Percentiles rank a stretch among this genome's conserved stretches.
These are phyloP conservation scores for Streblospio benedicti DNA, from an alignment of 1,140 invertebrate genomes.

Conservation along the genomic window DNA sequence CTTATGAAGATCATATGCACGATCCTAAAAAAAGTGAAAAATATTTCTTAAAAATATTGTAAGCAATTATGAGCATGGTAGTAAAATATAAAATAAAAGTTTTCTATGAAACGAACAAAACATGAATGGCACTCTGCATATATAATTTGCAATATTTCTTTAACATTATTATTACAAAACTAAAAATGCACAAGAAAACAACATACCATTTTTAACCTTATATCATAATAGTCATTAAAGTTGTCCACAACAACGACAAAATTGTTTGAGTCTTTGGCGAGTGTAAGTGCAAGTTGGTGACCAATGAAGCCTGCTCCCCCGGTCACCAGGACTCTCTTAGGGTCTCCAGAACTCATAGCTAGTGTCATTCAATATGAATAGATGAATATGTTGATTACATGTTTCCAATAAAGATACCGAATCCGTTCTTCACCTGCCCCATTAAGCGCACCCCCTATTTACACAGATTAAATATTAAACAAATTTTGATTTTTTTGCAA, in stretches of 20 bases:
- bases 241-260: conserved; percentile 14
- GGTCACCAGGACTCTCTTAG: conserved; percentile 13
- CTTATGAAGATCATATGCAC: conserved; percentile 6
- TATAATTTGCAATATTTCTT: background rate
- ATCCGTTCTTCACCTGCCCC: too few relatives aligned
- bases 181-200: background rate
- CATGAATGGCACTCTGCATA: background rate
- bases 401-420: too few relatives aligned
- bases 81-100: background rate
- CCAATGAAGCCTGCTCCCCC: conserved; percentile 16
- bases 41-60: background rate
- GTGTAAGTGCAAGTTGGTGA: background rate
- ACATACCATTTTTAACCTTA: conserved; percentile 13
- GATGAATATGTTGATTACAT: too few relatives aligned
- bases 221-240: conserved; percentile 18
- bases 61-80: background rate
- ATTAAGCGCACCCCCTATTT: too few relatives aligned
- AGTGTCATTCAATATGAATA: too few relatives aligned
- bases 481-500: too few relatives aligned
- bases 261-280: background rate
- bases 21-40: conserved; percentile 5
- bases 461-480: too few relatives aligned
- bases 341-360: too few relatives aligned
- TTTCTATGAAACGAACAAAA: background rate
- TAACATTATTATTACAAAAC: background rate